Evolutionary conservation across 2,888 invertebrate species (phyloP), one percentile per base, ranked within the genome.

Genomic region (Rhingia campestris): DNA sequence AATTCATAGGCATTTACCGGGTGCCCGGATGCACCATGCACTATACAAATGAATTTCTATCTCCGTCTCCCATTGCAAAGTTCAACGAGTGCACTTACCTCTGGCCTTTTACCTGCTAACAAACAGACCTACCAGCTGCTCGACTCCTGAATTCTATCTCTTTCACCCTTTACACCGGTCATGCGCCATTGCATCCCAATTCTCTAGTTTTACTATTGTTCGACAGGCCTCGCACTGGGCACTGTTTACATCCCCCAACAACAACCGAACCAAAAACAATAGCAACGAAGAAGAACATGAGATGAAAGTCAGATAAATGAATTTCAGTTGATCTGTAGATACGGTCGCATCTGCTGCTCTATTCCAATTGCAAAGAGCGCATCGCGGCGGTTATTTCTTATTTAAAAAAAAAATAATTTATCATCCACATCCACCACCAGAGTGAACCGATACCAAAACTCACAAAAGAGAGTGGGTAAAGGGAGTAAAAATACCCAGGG

Each of bases 301-400:
- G 64, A 63, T 58, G 77, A 79, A 79, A 82, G 77, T 45, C 70
- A 51, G 73, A 82, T 64, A 75, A 74, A 84, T 75, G 69, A 80
- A 84, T 66, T 80, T 84, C 69, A 70, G 80, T 84, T 75, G 80
- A 84, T 84, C 69, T 49, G 80, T 58, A 80, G 84, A 84, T 84
- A 84, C 84, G 66, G 70, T 61, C 66, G 61, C 76, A 77, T 77
- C 80, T 61, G 45, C 49, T 61, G 51, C 45, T 77, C 32, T 12
- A 45, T 54, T 51, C 32, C 39, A 4, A 32, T 6, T 56, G 43
- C 41, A 43, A 47, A 39, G 63, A 37, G 43, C 32, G 41, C 35
- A 58, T 63, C 61, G 63, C 74, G 63, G 32, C 14, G 35, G 73
- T 56, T 75, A 45, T 53, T 6, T 54, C 41, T 30, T 53, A 43